These are phyloP conservation scores for Glyphotaelius pellucidus DNA, from an alignment of 2,888 invertebrate species.

Conservation along the genomic window DNA sequence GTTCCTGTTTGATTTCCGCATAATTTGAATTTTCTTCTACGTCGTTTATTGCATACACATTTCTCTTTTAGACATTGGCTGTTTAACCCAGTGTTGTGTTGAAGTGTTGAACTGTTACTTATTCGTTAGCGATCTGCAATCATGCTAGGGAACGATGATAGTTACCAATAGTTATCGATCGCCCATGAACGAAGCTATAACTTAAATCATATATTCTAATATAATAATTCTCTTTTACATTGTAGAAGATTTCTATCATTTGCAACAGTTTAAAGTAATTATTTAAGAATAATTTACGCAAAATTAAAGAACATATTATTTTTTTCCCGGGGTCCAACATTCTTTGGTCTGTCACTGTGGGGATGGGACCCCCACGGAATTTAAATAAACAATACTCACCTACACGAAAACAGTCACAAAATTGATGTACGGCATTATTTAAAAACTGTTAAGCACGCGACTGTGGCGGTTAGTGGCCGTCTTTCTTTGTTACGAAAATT, in stretches of 20 bases:
- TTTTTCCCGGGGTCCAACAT: not conserved
- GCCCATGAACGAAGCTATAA: too few relatives aligned
- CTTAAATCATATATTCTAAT: too few relatives aligned
- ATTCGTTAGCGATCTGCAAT: too few relatives aligned
- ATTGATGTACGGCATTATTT: not conserved
- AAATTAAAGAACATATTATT: too few relatives aligned
- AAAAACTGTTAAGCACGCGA: not conserved
- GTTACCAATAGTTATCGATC: too few relatives aligned
- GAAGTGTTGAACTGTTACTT: too few relatives aligned
- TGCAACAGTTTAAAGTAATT: too few relatives aligned
- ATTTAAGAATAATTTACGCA: too few relatives aligned
- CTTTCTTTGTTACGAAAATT: not conserved
- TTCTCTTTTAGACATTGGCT: conserved; percentile 70
- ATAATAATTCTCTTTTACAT: too few relatives aligned
- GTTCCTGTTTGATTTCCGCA: conserved; percentile 70
- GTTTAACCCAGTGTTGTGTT: conserved; percentile 75
- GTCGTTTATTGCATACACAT: conserved; percentile 74
- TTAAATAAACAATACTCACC: not conserved
- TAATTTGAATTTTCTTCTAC: conserved; percentile 71
- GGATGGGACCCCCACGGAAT: not conserved
- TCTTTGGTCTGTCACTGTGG: not conserved
- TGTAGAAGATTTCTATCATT: too few relatives aligned
- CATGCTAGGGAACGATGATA: too few relatives aligned
- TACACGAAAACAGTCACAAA: not conserved
- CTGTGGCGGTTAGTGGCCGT: not conserved